Percentiles rank a stretch among this genome's conserved stretches.
Evolutionary conservation across 1,140 invertebrate genomes (phyloP).

Genomic region (Atta cephalotes): DNA sequence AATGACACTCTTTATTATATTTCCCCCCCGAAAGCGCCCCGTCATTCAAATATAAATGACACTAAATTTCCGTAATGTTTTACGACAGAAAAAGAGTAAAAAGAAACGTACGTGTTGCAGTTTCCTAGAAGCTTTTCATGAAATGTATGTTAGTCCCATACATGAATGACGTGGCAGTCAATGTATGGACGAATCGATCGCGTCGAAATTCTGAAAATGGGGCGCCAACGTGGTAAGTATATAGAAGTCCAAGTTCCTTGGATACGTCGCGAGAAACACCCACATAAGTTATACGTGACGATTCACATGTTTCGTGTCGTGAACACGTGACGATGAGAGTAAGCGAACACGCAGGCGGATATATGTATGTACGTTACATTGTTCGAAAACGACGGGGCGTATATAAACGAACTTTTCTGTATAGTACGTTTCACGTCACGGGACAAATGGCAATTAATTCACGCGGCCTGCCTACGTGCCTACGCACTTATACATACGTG

Average conservation of each 20-base stretch:
- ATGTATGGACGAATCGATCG: neutral
- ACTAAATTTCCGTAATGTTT: neutral
- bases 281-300: neutral
- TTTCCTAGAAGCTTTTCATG: neutral
- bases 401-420: constrained; percentile 14
- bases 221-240: neutral
- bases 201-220: constrained; percentile 7
- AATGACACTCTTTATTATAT: neutral
- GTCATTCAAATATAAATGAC: neutral
- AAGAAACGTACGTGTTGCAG: neutral
- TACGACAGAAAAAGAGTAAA: too few species aligned
- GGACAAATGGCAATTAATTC: constrained; percentile 46
- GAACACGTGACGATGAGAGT: neutral
- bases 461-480: neutral
- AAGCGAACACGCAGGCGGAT: neutral
- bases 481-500: neutral
- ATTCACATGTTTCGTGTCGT: neutral
- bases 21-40: neutral
- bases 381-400: constrained; percentile 12
- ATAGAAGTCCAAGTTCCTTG: neutral
- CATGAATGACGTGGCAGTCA: neutral
- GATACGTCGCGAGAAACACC: neutral
- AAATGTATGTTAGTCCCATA: neutral
- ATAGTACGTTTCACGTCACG: constrained; percentile 20
- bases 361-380: neutral